A percentile compares a stretch with the other conserved stretches of the same genome.
phyloP scores from a whole-genome alignment of 1,140 invertebrate genomes.

The Drosophila saltans region DNA sequence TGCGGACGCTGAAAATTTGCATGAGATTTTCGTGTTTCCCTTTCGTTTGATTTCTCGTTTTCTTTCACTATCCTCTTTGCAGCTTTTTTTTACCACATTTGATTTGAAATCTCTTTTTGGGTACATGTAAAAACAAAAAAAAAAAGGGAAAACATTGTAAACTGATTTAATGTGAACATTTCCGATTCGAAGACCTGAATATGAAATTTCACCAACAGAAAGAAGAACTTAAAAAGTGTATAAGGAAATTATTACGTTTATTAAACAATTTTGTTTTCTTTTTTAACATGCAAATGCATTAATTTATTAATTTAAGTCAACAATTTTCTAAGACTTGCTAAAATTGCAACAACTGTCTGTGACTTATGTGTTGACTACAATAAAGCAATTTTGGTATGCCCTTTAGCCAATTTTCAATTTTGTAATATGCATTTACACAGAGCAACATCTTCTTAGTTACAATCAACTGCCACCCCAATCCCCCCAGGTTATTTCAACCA shows the following conservation, averaged over 20 bases:
- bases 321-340: too few species aligned
- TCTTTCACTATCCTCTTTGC: background rate
- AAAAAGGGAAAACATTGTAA: background rate
- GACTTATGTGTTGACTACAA: too few species aligned
- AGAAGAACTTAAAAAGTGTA: too few species aligned
- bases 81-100: background rate
- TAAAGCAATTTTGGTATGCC: too few species aligned
- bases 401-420: too few species aligned
- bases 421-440: too few species aligned
- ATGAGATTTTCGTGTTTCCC: conserved; percentile 67
- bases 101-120: conserved; percentile 21
- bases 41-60: conserved; percentile 25
- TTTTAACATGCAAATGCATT: too few species aligned
- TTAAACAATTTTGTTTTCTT: too few species aligned
- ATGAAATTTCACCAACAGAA: background rate
- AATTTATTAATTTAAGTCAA: background rate
- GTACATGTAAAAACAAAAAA: background rate
- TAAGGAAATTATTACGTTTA: background rate
- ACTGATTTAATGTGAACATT: background rate
- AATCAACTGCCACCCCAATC: too few species aligned
- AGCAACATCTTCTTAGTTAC: too few species aligned
- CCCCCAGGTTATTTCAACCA: too few species aligned
- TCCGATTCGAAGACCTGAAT: background rate
- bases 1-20: conserved; percentile 73
- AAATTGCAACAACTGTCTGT: too few species aligned